Percentiles rank a stretch among this genome's conserved stretches.
These are phyloP conservation scores for Rhabdomys pumilio DNA, from an alignment of 2,797 vertebrate genomes.

Conservation along the genomic window DNA sequence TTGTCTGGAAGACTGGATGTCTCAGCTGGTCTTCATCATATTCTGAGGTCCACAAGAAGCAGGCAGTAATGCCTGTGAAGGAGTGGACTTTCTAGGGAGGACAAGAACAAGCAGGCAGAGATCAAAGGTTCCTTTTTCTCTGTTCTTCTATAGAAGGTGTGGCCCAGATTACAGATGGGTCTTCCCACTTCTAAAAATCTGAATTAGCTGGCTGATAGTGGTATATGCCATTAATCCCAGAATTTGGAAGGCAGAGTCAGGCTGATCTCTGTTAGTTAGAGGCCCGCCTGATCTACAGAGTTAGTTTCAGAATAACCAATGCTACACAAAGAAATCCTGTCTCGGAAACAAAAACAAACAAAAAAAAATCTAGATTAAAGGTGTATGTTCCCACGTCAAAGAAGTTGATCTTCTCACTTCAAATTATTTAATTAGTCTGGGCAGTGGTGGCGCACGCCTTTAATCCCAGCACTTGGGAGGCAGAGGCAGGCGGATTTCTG, in stretches of 20 bases:
- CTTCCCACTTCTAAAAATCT: background rate
- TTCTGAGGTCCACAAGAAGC: background rate
- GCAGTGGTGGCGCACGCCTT: too few species aligned
- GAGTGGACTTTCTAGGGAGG: background rate
- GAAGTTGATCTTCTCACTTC: background rate
- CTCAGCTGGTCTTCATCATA: background rate
- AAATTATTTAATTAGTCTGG: background rate
- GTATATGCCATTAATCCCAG: background rate
- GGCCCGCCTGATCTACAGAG: background rate
- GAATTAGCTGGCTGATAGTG: background rate
- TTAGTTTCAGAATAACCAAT: background rate
- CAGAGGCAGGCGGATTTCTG: too few species aligned
- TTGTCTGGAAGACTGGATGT: too few species aligned
- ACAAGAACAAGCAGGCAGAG: background rate
- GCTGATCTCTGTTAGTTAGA: background rate
- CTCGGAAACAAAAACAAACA: background rate
- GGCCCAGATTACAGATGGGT: background rate
- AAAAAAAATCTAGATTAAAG: background rate
- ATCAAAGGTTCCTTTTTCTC: background rate
- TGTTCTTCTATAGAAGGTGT: background rate
- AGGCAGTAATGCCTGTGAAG: background rate
- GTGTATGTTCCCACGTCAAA: background rate
- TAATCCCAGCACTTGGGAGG: too few species aligned
- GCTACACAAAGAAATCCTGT: background rate
- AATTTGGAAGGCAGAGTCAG: background rate